Percentiles rank a stretch among this genome's conserved stretches.
Conservation (phyloP, 2,888 invertebrate species). For the Polydrusus pterygomalis region DNA sequence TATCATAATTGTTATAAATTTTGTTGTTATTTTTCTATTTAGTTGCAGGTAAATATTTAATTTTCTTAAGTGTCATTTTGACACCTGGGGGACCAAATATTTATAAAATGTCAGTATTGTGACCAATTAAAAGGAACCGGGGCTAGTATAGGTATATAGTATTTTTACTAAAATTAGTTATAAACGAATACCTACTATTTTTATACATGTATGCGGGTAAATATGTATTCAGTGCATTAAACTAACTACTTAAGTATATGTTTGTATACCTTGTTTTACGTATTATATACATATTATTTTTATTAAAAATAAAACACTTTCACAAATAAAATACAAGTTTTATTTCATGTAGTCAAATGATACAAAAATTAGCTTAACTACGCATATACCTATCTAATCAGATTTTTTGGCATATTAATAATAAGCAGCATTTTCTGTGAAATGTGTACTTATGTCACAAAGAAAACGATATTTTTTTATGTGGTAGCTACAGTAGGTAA, state of each 20-base stretch:
- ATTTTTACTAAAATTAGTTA: neutral
- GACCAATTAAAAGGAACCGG: no score
- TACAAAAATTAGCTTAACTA: conserved; percentile 17
- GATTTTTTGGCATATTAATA: conserved; percentile 7
- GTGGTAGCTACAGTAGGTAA: no score
- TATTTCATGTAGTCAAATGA: conserved; percentile 11
- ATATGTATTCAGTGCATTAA: neutral
- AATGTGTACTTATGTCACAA: neutral
- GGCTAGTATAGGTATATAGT: no score
- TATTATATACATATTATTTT: neutral
- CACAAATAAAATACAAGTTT: conserved; percentile 14
- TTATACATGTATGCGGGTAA: neutral
- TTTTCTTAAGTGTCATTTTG: no score
- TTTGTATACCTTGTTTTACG: neutral
- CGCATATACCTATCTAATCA: neutral
- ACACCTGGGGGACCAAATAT: no score
- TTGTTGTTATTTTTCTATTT: neutral
- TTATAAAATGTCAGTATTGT: no score
- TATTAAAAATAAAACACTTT: conserved; percentile 11
- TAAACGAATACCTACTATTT: neutral
- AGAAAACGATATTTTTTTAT: neutral
- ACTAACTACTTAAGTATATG: no score
- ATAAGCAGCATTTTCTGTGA: no score
- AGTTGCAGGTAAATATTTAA: no score
- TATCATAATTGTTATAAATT: neutral